phyloP scores from a whole-genome alignment of 2,888 invertebrate genomes.

The Autographa pulchrina region DNA sequence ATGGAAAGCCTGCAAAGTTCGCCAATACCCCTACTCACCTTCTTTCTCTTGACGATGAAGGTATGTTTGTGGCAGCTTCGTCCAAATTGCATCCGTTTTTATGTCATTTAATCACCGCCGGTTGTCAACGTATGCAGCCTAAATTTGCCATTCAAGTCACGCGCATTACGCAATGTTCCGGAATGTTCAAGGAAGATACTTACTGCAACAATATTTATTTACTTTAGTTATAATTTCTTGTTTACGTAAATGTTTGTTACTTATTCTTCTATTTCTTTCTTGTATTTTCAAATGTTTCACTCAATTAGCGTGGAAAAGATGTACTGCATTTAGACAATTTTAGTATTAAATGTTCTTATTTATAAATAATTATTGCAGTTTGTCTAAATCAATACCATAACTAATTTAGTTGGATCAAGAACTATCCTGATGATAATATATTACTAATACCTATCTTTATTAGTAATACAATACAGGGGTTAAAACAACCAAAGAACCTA shows the following conservation, averaged over 20 bases:
- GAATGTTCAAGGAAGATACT: constrained; percentile 67
- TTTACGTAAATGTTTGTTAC: constrained; percentile 55
- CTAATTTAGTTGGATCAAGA: too few species aligned
- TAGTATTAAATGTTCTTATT: constrained; percentile 47
- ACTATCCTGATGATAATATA: too few species aligned
- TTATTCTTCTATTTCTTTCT: constrained; percentile 48
- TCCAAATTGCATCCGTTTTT: constrained; percentile 77
- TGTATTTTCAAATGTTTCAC: constrained; percentile 47
- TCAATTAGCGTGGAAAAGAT: constrained; percentile 38
- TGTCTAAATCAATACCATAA: background rate
- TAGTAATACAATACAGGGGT: too few species aligned
- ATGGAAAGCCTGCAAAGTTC: constrained; percentile 38
- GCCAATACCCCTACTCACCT: constrained; percentile 51
- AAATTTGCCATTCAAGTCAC: constrained; percentile 75
- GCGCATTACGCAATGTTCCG: constrained; percentile 73
- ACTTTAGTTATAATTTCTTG: constrained; percentile 66
- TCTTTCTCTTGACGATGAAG: constrained; percentile 75
- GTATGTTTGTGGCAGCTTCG: constrained; percentile 77
- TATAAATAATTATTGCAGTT: background rate
- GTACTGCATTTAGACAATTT: constrained; percentile 53
- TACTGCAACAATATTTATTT: constrained; percentile 80
- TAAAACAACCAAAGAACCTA: too few species aligned
- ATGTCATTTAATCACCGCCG: constrained; percentile 69
- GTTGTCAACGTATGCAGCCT: constrained; percentile 72
- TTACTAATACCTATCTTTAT: too few species aligned